A percentile compares a stretch with the other conserved stretches of the same genome.
phyloP scores from a whole-genome alignment of 2,113 vertebrate species.

The Hyperoodon ampullatus region DNA sequence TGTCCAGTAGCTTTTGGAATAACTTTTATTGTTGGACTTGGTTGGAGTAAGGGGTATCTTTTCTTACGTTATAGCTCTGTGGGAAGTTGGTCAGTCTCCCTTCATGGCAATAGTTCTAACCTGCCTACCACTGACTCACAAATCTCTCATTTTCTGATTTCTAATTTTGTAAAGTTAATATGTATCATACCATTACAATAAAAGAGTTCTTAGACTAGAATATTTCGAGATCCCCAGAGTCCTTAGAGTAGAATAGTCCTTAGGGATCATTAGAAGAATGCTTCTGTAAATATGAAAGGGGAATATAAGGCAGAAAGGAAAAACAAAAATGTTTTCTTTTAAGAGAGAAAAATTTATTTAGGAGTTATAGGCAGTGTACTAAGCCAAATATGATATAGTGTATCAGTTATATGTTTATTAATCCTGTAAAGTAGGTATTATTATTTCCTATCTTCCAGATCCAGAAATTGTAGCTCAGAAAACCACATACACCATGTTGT shows the following conservation, averaged over 20 bases:
- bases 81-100: neutral
- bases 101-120: neutral
- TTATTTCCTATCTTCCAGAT: slow-evolving; percentile 20
- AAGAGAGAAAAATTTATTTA: slow-evolving; percentile 20
- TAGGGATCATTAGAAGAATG: neutral
- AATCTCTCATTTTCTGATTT: slow-evolving; percentile 4
- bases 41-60: neutral
- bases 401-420: neutral
- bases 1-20: neutral
- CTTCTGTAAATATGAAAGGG: neutral
- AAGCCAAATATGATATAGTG: neutral
- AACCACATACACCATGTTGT: neutral
- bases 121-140: neutral
- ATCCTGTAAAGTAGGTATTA: neutral
- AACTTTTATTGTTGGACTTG: neutral
- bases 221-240: neutral
- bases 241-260: neutral
- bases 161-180: neutral
- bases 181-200: neutral
- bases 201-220: neutral
- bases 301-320: neutral
- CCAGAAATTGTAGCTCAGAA: neutral
- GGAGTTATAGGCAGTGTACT: neutral
- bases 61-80: neutral
- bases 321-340: neutral